These are phyloP conservation scores for Paratrypauchen microcephalus DNA, from an alignment of 2,797 vertebrate species.

Conservation along the genomic window DNA sequence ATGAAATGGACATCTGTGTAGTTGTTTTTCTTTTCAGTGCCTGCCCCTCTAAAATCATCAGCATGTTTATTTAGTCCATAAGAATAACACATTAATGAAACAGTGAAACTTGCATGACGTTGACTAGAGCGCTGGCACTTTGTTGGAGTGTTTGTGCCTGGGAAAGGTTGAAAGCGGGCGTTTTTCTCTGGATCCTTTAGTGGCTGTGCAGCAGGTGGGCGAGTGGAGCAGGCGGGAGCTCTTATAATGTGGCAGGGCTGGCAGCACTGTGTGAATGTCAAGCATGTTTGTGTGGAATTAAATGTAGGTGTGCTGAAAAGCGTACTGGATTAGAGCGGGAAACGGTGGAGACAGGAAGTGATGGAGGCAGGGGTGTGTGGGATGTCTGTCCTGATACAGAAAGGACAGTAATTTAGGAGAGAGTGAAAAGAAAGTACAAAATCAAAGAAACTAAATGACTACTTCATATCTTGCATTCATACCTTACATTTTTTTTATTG, in stretches of 20 bases:
- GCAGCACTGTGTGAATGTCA: conserved; percentile 52
- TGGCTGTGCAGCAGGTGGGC: conserved; percentile 51
- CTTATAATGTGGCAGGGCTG: conserved; percentile 29
- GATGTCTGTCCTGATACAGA: conserved; percentile 1
- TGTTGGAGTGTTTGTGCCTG: conserved; percentile 41
- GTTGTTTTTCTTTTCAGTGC: neutral
- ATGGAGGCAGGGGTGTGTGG: neutral
- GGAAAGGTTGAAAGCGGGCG: conserved; percentile 45
- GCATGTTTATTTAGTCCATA: neutral
- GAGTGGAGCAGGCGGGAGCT: conserved; percentile 49
- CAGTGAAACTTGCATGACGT: conserved; percentile 24
- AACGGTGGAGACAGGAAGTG: neutral
- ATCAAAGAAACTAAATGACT: no score
- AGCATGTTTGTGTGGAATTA: conserved; percentile 23
- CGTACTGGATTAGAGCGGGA: conserved; percentile 5
- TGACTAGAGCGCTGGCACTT: conserved; percentile 29
- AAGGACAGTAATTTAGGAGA: no score
- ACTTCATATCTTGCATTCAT: no score
- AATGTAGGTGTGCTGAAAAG: conserved; percentile 14
- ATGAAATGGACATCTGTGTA: neutral
- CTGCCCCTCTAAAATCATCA: no score
- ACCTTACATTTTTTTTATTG: no score
- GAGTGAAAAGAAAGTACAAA: no score
- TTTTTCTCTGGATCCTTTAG: conserved; percentile 22
- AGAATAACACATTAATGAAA: neutral